Conservation (phyloP, 2,113 vertebrate species). For the Nannospalax galili region DNA sequence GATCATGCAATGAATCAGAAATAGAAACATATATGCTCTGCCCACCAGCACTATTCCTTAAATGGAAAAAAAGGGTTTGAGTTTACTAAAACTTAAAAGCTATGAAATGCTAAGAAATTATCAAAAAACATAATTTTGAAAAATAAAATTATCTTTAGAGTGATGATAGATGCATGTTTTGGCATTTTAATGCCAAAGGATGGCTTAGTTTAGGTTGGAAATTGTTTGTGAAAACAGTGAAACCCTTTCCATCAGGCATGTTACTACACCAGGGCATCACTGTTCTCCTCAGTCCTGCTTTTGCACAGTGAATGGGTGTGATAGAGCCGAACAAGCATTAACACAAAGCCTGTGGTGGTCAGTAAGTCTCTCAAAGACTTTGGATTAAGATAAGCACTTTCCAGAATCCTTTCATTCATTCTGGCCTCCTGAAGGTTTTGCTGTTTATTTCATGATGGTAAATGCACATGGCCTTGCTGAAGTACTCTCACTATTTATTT, state of each 20-base stretch:
- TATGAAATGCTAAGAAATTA: conserved; percentile 38
- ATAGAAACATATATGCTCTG: neutral
- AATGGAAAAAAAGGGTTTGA: neutral
- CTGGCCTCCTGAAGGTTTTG: neutral
- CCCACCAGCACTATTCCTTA: neutral
- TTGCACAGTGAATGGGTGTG: conserved; percentile 38
- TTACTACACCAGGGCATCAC: neutral
- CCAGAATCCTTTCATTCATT: neutral
- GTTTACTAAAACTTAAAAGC: neutral
- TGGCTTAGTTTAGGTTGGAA: conserved; percentile 47
- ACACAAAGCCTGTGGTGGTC: conserved; percentile 45
- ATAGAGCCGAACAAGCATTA: conserved; percentile 40
- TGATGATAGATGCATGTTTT: conserved; percentile 5
- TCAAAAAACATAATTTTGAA: neutral
- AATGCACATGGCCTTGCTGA: neutral
- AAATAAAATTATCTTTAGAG: neutral
- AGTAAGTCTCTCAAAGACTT: conserved; percentile 2
- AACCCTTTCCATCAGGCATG: conserved; percentile 50
- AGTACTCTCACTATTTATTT: conserved; percentile 52
- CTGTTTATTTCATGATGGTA: too few relatives aligned
- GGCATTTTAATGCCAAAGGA: conserved; percentile 28
- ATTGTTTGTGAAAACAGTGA: conserved; percentile 55
- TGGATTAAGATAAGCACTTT: conserved; percentile 45
- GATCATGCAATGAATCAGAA: conserved; percentile 32
- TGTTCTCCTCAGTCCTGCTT: conserved; percentile 48